Evolutionary conservation across 2,797 vertebrate species (phyloP), one percentile per base, ranked within the genome.

Genomic region (Tympanoctomys barrerae): DNA sequence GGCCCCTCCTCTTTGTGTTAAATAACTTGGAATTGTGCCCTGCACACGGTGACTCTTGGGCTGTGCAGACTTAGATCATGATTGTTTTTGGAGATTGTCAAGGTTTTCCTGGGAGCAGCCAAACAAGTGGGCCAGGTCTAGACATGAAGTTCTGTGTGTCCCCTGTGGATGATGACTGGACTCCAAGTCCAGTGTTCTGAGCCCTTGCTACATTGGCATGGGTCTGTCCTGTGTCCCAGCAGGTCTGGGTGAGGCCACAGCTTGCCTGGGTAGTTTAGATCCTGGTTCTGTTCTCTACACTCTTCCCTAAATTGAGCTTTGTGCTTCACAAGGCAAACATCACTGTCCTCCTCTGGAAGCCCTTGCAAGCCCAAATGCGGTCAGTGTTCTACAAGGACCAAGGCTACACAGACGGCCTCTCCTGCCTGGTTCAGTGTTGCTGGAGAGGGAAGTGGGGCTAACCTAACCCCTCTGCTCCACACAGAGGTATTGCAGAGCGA

Each of bases 81-180:
- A 19, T 11, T 66, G 10, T 87, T 91, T 90, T 82, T 64, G 13
- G 73, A 91, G 39, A 79, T 49, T 12, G 19, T 18, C 52, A 70
- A 93, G 70, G 16, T 14, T 96, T 87, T 68, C 62, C 62, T 68
- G 0, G n/a, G 26, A 84, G 80, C 16, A 61, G 33, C n/a, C n/a
- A 7, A 71, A 39, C 31, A 77, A 10, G 36, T 73, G 24, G 49
- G 54, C 22, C 18, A 52, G 75, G 49, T 81, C 66, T 73, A 80
- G 52, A 59, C 24, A 28, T 26, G 18, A 64, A n/a, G 81, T 78
- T 80, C n/a, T 8, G 11, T 2, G 1, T 3, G 12, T 26, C 33
- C 68, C 33, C 73, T 13, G 4, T 64, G 78, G 36, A 21, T 2
- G 1, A 59, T 36, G 68, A 46, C 3, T 70, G 0, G 1, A 54